Percentiles rank a stretch among this genome's conserved stretches.
phyloP scores from a whole-genome alignment of 2,113 vertebrate species.

The Pelobates fuscus region DNA sequence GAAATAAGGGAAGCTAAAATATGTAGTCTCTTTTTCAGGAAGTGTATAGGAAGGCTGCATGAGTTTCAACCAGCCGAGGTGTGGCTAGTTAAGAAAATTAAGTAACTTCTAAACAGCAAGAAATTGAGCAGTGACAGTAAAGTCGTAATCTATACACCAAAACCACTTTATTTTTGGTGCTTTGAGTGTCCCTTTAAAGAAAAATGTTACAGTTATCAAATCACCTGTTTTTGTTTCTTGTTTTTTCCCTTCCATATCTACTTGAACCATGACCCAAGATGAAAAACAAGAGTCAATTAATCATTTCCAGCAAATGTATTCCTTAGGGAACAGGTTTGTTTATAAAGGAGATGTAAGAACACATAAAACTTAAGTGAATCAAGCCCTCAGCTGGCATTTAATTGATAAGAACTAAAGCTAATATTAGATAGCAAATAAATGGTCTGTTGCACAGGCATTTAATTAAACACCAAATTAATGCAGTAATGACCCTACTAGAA shows the following conservation, averaged over 20 bases:
- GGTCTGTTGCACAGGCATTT: conserved; percentile 85
- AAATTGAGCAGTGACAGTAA: no score
- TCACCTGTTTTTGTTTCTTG: conserved; percentile 1
- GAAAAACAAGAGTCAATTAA: conserved; percentile 37
- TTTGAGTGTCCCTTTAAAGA: no score
- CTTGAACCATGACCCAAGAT: conserved; percentile 19
- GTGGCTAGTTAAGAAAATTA: no score
- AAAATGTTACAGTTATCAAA: neutral
- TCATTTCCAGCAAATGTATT: conserved; percentile 29
- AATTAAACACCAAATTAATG: conserved; percentile 86
- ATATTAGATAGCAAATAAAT: conserved; percentile 87
- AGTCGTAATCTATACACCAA: no score
- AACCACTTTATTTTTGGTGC: no score
- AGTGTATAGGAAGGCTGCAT: no score
- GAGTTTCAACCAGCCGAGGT: no score
- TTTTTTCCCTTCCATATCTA: neutral
- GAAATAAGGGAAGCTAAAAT: no score
- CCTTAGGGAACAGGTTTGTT: conserved; percentile 59
- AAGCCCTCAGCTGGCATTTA: conserved; percentile 81
- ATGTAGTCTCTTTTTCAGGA: no score
- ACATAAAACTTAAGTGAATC: conserved; percentile 77
- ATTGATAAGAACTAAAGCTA: conserved; percentile 86
- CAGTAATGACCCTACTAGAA: conserved; percentile 83
- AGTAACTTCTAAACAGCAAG: no score
- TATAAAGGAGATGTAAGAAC: conserved; percentile 69